These are phyloP conservation scores for Minunthozetes semirufus DNA, from an alignment of 2,888 invertebrate genomes.

Conservation along the genomic window DNA sequence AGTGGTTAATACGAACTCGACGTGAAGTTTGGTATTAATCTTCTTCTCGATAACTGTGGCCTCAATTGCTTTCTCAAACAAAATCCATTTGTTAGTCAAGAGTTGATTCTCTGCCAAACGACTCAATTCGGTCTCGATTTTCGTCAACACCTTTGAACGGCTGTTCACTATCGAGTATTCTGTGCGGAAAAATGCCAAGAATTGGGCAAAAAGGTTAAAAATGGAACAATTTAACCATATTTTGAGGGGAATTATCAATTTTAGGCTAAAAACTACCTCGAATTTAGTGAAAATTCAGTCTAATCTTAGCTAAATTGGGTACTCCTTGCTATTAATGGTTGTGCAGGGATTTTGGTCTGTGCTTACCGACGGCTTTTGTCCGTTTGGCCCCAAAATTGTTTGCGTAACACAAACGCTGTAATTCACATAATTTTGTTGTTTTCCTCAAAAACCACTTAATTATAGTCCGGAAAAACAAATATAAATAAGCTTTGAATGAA, in stretches of 20 bases:
- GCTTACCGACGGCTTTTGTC: conserved; percentile 58
- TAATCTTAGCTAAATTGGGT: no score
- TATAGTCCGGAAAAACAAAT: conserved; percentile 70
- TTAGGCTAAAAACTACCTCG: neutral
- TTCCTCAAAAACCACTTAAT: conserved; percentile 81
- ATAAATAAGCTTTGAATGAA: conserved; percentile 45
- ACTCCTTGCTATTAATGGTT: neutral
- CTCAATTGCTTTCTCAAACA: conserved; percentile 56
- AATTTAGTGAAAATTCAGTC: neutral
- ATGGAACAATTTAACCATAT: neutral
- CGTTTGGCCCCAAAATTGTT: conserved; percentile 62
- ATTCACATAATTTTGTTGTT: conserved; percentile 79
- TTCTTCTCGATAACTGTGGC: conserved; percentile 67
- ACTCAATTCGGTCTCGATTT: conserved; percentile 58
- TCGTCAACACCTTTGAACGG: conserved; percentile 59
- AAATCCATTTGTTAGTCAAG: conserved; percentile 53
- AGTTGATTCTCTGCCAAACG: conserved; percentile 50
- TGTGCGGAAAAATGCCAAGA: neutral
- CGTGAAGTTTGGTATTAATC: conserved; percentile 70
- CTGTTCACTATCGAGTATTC: conserved; percentile 30
- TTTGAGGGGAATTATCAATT: neutral
- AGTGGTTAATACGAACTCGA: conserved; percentile 48
- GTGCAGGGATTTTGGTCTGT: conserved; percentile 41
- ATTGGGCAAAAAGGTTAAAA: neutral
- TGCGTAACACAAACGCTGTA: conserved; percentile 86